Conservation (phyloP, 2,888 invertebrate species). For the Ommatoiulus sabulosus region DNA sequence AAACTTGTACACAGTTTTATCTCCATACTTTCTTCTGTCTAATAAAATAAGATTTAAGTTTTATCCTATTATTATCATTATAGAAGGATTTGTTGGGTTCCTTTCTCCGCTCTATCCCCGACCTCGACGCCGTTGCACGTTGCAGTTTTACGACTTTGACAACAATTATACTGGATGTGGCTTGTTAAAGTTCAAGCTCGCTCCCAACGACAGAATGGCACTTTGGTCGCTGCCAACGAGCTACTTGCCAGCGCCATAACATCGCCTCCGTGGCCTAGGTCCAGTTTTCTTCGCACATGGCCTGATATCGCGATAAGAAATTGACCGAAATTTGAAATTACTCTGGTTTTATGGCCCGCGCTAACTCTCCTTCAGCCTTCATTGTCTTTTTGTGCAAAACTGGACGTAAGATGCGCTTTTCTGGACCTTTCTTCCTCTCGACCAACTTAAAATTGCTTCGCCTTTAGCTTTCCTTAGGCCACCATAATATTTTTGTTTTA, state of each 20-base stretch:
- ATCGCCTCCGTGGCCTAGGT: neutral
- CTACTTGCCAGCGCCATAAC: conserved; percentile 2
- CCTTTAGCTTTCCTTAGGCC: neutral
- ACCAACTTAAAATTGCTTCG: conserved; percentile 34
- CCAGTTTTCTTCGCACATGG: conserved; percentile 20
- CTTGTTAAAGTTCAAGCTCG: conserved; percentile 42
- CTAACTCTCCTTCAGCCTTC: conserved; percentile 41
- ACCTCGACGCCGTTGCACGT: neutral
- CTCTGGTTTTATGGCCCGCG: conserved; percentile 44
- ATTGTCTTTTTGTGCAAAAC: conserved; percentile 46
- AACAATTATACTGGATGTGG: conserved; percentile 38
- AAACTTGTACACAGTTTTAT: conserved; percentile 45
- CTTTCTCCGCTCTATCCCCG: neutral
- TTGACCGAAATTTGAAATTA: conserved; percentile 51
- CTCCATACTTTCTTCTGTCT: conserved; percentile 41
- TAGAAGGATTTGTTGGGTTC: conserved; percentile 25
- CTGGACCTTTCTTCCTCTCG: neutral
- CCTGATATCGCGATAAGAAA: conserved; percentile 42
- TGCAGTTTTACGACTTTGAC: conserved; percentile 29
- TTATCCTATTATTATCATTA: conserved; percentile 44
- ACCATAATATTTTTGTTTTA: conserved; percentile 8
- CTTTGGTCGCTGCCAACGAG: neutral
- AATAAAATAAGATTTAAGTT: conserved; percentile 47
- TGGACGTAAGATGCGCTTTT: conserved; percentile 44
- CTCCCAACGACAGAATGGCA: neutral